phyloP scores from a whole-genome alignment of 1,140 invertebrate genomes.

The Habropoda laboriosa region DNA sequence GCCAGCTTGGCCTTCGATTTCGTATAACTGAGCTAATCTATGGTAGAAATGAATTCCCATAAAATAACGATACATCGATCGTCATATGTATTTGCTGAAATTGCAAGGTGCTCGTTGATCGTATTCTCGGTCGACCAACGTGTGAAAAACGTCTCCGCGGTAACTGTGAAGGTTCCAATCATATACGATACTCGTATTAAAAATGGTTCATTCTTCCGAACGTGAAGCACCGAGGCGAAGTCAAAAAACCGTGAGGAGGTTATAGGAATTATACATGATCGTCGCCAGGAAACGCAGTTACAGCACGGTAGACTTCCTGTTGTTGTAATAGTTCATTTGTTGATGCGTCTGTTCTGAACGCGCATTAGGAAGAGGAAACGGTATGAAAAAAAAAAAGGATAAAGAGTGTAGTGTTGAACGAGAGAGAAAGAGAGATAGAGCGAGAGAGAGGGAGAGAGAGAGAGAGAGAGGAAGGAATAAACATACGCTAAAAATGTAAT shows the following conservation, averaged over 20 bases:
- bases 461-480: background rate
- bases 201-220: background rate
- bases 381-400: background rate
- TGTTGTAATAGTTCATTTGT: conserved; percentile 47
- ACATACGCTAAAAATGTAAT: conserved; percentile 3
- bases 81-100: too few species aligned
- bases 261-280: conserved; percentile 40
- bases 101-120: too few species aligned
- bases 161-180: too few species aligned
- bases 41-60: too few species aligned
- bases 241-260: background rate
- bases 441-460: too few species aligned
- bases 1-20: too few species aligned
- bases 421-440: too few species aligned
- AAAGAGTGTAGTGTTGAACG: conserved; percentile 30
- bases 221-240: background rate
- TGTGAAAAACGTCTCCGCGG: too few species aligned
- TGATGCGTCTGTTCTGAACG: conserved; percentile 30
- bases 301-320: conserved; percentile 52
- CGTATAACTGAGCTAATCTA: too few species aligned
- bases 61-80: too few species aligned
- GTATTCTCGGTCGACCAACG: too few species aligned
- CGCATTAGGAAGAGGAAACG: conserved; percentile 25
- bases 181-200: too few species aligned
- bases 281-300: conserved; percentile 16